phyloP scores from a whole-genome alignment of 2,113 vertebrate genomes.

The Collichthys lucidus region DNA sequence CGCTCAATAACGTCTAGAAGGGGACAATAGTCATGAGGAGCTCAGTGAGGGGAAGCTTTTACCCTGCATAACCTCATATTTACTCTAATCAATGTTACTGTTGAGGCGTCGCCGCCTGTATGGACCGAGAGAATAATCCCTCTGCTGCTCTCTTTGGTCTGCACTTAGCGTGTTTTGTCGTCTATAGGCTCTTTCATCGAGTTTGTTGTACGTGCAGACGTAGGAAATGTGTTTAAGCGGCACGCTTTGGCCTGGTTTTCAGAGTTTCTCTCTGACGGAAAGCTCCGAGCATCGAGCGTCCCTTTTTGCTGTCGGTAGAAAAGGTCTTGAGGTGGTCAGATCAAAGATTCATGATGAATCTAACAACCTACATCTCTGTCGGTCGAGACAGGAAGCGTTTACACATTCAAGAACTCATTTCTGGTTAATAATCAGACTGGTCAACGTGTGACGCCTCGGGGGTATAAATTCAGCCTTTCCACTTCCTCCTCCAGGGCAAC shows the following conservation, averaged over 20 bases:
- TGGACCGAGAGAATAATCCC: not conserved
- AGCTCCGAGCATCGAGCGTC: too few relatives aligned
- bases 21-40: constrained; percentile 67
- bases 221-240: not conserved
- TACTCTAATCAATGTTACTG: constrained; percentile 72
- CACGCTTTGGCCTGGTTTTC: not conserved
- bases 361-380: not conserved
- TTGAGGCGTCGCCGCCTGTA: constrained; percentile 27
- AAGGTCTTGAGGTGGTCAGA: not conserved
- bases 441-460: constrained; percentile 10
- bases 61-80: constrained; percentile 67
- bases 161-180: not conserved
- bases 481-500: constrained; percentile 28
- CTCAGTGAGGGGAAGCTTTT: constrained; percentile 55
- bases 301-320: not conserved
- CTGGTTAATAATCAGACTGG: constrained; percentile 36
- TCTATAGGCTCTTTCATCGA: not conserved
- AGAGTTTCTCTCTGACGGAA: not conserved
- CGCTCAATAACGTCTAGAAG: constrained; percentile 58
- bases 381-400: constrained; percentile 10
- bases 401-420: constrained; percentile 16
- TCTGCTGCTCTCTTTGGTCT: not conserved
- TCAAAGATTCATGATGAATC: constrained; percentile 11
- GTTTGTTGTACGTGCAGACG: not conserved
- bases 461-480: constrained; percentile 30